Conservation (phyloP, 2,113 vertebrate genomes). For the Ailurus styani region DNA sequence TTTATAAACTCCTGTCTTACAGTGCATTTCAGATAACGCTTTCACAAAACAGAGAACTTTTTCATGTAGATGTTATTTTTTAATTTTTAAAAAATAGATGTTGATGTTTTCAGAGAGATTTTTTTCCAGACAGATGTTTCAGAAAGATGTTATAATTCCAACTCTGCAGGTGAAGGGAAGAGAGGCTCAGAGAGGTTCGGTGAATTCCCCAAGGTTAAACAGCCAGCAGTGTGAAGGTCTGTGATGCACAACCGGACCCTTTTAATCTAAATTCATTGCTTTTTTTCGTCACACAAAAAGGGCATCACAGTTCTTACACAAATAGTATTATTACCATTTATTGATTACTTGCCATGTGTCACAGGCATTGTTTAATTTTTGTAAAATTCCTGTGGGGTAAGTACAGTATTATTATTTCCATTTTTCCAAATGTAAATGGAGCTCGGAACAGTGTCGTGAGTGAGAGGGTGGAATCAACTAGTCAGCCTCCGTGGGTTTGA, state of each 20-base stretch:
- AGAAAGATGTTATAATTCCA: neutral
- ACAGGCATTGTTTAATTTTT: neutral
- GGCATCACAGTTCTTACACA: neutral
- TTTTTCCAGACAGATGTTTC: neutral
- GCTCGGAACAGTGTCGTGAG: neutral
- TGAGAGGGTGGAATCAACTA: neutral
- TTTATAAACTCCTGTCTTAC: neutral
- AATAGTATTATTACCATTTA: neutral
- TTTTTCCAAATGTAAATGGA: neutral
- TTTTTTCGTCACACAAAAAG: neutral
- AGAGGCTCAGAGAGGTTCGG: neutral
- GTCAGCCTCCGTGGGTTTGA: neutral
- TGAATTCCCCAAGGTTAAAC: neutral
- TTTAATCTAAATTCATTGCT: neutral
- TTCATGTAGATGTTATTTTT: neutral
- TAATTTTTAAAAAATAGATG: neutral
- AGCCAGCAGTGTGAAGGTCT: neutral
- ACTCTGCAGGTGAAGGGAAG: neutral
- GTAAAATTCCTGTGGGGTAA: neutral
- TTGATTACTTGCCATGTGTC: neutral
- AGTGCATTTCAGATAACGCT: neutral
- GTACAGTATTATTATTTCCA: neutral
- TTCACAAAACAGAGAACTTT: neutral
- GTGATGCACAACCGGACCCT: neutral
- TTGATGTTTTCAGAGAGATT: neutral